Base-by-base conservation (phyloP, 1,140 invertebrate species). In the Glossosoma conforme region DNA sequence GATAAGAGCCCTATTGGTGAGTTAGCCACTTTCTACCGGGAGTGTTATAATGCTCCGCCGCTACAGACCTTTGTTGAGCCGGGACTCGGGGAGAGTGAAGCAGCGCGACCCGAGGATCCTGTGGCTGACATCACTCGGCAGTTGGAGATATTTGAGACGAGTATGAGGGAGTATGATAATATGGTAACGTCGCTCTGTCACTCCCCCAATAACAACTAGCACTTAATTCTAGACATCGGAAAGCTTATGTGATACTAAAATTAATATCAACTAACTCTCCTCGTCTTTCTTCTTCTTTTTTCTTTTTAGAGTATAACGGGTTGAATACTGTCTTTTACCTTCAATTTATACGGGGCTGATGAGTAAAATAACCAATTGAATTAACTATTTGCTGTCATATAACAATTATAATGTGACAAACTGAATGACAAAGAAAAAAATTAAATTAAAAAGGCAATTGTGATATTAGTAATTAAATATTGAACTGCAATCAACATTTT, bases 1-100 rank as follows among this genome's bases (percentile, higher is more conserved):
- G 65, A 62, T 44, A 78, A 74, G 33, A 75, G 69, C 20, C 66
- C 68, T 32, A 63, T 68, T 4, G 67, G 76, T 45, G 87, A 90
- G 65, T 71, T 91, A 44, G 84, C 84, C 25, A 76, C 80, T 44
- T 90, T 91, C 69, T 89, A 87, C 68, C 72, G 82, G 3, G 85
- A 89, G 60, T 90, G 86, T 68, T 85, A 88, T 66, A 78, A 77
- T 60, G 87, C 87, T 4, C 87, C 86, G 0, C 80, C 80, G 22
- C 67, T 89, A 20, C 76, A 81, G 25, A 77, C 80, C 10, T 85
- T 82, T 58, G 72, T 62, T 41, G 78, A 84, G 51, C n/a, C n/a
- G 9, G 61, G 62, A 17, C 51, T 59, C 6, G 52, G 49, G 1
- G 47, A 57, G 13, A n/a, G 30, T 18, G 14, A 40, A n/a, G 21